Evolutionary conservation across 2,797 vertebrate species (phyloP), one percentile per base, ranked within the genome.

Genomic region (Rhinella marina): DNA sequence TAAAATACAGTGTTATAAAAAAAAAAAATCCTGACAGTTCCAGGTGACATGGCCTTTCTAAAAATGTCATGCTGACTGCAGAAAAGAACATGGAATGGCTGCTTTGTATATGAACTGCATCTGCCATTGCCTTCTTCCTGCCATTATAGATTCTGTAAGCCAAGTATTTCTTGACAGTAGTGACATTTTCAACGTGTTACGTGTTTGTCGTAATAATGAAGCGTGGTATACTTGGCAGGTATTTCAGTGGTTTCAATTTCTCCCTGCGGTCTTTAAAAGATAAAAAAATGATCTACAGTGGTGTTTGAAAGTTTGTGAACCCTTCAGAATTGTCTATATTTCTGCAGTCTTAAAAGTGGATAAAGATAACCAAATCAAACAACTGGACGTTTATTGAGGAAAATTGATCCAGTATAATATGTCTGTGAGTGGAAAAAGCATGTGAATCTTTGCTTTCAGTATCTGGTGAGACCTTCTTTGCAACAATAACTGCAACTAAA

Each of bases 141-240:
- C 25, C 4, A 17, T 77, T 87, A 82, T 1, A 5, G 0, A 27
- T 54, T 68, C 27, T 85, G 82, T 90, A 72, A 62, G 17, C 21
- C 32, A 81, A 50, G 19, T 80, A 2, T 76, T 87, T 90, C n/a
- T 59, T 87, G 76, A 86, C n/a, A 7, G 59, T 79, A 1, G 52
- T 86, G 59, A 29, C 85, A 82, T 89, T 85, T 90, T 82, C 32
- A 79, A 73, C 16, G 64, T 76, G 64, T 89, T 68, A 77, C 25
- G 64, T 82, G 66, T 17, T 90, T 86, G 70, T 81, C 41, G 62
- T 89, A 86, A 54, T 85, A 89, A 89, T 89, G 73, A 89, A 89
- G 84, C 72, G 25, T 14, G 48, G 73, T 77, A 23, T 77, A 48
- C 73, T 85, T 77, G 41, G 41, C 73, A 77, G 32, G 48, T 48